A percentile compares a stretch with the other conserved stretches of the same genome.
Conservation (phyloP, 2,888 invertebrate genomes). For the Phyllotreta cruciferae region DNA sequence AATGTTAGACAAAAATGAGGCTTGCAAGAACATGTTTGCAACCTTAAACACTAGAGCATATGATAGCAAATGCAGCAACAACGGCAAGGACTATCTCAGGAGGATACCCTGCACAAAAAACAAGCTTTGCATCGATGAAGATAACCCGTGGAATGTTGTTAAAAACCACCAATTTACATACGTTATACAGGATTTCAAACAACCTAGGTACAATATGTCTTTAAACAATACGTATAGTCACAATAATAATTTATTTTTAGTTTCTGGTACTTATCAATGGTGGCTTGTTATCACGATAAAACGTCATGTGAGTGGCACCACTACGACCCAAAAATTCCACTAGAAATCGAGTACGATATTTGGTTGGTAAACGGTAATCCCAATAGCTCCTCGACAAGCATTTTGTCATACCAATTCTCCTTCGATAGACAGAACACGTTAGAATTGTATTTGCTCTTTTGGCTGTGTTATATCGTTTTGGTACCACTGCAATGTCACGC, state of each 20-base stretch:
- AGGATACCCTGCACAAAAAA: slow-evolving; percentile 83
- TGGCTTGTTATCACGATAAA: slow-evolving; percentile 86
- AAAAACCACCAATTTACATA: slow-evolving; percentile 93
- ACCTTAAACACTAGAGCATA: slow-evolving; percentile 83
- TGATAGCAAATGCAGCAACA: slow-evolving; percentile 80
- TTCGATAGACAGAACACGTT: slow-evolving; percentile 91
- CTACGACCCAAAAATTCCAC: slow-evolving; percentile 62
- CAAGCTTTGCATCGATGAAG: slow-evolving; percentile 85
- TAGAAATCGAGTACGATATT: slow-evolving; percentile 81
- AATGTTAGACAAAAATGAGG: slow-evolving; percentile 69
- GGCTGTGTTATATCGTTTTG: slow-evolving; percentile 81
- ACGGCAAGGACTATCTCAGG: slow-evolving; percentile 81
- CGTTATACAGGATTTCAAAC: slow-evolving; percentile 85
- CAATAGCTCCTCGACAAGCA: slow-evolving; percentile 83
- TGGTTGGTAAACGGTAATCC: slow-evolving; percentile 98
- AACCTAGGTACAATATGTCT: slow-evolving; percentile 74
- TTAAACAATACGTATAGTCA: slow-evolving; percentile 1
- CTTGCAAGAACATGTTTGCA: slow-evolving; percentile 88
- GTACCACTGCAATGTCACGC: slow-evolving; percentile 92
- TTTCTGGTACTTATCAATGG: slow-evolving; percentile 96
- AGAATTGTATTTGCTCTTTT: slow-evolving; percentile 88
- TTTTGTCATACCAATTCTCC: slow-evolving; percentile 93
- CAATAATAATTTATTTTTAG: slow-evolving; percentile 61
- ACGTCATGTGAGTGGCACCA: slow-evolving; percentile 86
- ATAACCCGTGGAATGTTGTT: slow-evolving; percentile 83